phyloP scores from a whole-genome alignment of 1,140 invertebrate species.

The Caenorhabditis remanei region DNA sequence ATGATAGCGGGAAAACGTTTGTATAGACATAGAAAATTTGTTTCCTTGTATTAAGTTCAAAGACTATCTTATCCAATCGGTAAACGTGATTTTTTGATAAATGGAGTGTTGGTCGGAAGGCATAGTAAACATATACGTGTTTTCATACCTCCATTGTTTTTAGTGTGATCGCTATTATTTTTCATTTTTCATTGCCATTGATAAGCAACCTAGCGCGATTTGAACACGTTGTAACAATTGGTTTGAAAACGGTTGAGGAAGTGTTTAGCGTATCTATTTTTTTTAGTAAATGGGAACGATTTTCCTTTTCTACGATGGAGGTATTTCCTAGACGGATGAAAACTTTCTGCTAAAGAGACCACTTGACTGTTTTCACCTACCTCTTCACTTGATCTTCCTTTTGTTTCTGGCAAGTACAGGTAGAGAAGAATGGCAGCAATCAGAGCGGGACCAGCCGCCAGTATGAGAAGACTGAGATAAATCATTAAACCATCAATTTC shows the following conservation, averaged over 20 bases:
- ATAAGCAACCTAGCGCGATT: neutral
- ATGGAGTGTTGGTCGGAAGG: conserved; percentile 15
- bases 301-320: neutral
- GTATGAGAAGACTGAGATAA: conserved; percentile 57
- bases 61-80: neutral
- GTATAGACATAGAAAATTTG: neutral
- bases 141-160: neutral
- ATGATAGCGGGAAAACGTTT: no score
- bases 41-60: no score
- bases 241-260: neutral
- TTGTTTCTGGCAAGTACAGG: conserved; percentile 67
- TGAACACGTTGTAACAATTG: neutral
- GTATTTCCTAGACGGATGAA: neutral
- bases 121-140: conserved; percentile 1
- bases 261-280: neutral
- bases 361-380: conserved; percentile 53
- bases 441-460: conserved; percentile 62
- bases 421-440: conserved; percentile 63
- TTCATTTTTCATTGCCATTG: conserved; percentile 5
- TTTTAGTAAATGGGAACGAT: neutral
- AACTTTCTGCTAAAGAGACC: conserved; percentile 10
- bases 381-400: conserved; percentile 58
- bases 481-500: neutral
- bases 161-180: neutral
- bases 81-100: conserved; percentile 11